These are phyloP conservation scores for Aspidiotus rigidus DNA, from an alignment of 2,888 invertebrate species.

Conservation along the genomic window DNA sequence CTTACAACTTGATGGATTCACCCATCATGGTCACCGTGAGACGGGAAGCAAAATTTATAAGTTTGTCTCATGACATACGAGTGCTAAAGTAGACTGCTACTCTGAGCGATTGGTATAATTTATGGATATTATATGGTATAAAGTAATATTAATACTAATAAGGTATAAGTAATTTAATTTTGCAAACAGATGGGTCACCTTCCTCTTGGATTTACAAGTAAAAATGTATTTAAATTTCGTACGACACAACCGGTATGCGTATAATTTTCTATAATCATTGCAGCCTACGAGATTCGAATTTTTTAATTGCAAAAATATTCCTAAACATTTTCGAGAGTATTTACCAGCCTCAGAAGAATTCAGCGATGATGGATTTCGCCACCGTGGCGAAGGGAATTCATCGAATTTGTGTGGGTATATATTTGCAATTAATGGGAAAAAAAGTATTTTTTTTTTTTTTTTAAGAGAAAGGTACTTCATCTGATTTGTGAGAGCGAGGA, in stretches of 20 bases:
- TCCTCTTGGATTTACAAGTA: constrained; percentile 38
- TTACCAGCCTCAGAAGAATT: no score
- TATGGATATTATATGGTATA: constrained; percentile 1
- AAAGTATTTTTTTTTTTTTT: neutral
- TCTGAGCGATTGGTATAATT: neutral
- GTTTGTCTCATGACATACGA: no score
- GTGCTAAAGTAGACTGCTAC: no score
- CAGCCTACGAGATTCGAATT: neutral
- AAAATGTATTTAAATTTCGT: neutral
- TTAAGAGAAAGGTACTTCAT: constrained; percentile 39
- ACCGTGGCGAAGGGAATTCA: neutral
- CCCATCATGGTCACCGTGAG: no score
- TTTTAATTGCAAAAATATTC: neutral
- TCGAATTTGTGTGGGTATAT: neutral
- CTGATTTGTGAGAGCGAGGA: constrained; percentile 35
- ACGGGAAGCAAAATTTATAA: no score
- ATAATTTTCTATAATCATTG: neutral
- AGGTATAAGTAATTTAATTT: constrained; percentile 29
- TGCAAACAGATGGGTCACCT: constrained; percentile 41
- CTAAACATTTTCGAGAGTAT: no score
- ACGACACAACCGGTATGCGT: neutral
- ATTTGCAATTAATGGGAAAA: constrained; percentile 11
- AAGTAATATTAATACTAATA: neutral
- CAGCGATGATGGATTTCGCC: no score
- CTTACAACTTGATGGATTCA: no score